Evolutionary conservation across 2,888 invertebrate genomes (phyloP).

Genomic region (Lasioglossum pauxillum): DNA sequence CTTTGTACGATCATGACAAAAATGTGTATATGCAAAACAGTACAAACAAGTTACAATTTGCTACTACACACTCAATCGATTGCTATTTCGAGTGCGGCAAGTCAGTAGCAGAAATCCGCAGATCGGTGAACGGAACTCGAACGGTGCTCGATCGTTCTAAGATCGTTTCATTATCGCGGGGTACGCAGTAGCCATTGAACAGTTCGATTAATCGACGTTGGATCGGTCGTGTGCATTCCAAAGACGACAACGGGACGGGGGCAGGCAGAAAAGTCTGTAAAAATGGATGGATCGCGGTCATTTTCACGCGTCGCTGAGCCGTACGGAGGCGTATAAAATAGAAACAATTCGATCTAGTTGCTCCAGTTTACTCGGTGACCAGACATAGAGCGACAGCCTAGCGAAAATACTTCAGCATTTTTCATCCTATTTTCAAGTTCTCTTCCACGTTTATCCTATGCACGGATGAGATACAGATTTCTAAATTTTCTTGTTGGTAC

Average conservation of each 20-base stretch:
- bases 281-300: slow-evolving; percentile 36
- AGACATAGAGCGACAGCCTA: slow-evolving; percentile 10
- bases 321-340: slow-evolving; percentile 11
- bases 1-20: not conserved
- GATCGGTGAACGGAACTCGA: not conserved
- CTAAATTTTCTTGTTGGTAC: not conserved
- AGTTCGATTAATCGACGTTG: slow-evolving; percentile 51
- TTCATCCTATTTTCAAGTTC: not conserved
- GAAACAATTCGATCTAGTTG: slow-evolving; percentile 33
- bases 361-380: slow-evolving; percentile 16
- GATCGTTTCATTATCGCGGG: slow-evolving; percentile 7
- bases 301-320: slow-evolving; percentile 54
- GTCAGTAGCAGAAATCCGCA: slow-evolving; percentile 30
- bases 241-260: slow-evolving; percentile 8
- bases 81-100: not conserved
- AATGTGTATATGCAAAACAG: not conserved
- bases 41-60: not conserved
- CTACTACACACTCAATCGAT: not conserved
- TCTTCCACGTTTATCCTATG: not conserved
- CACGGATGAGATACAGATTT: not conserved
- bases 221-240: slow-evolving; percentile 43
- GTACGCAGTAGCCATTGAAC: not conserved
- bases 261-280: slow-evolving; percentile 15
- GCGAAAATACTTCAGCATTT: slow-evolving; percentile 21
- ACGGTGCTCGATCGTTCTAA: slow-evolving; percentile 5